Percentiles rank a stretch among this genome's conserved stretches.
These are phyloP conservation scores for Oenanthe oenanthe DNA, from an alignment of 2,113 vertebrate genomes.

Conservation along the genomic window DNA sequence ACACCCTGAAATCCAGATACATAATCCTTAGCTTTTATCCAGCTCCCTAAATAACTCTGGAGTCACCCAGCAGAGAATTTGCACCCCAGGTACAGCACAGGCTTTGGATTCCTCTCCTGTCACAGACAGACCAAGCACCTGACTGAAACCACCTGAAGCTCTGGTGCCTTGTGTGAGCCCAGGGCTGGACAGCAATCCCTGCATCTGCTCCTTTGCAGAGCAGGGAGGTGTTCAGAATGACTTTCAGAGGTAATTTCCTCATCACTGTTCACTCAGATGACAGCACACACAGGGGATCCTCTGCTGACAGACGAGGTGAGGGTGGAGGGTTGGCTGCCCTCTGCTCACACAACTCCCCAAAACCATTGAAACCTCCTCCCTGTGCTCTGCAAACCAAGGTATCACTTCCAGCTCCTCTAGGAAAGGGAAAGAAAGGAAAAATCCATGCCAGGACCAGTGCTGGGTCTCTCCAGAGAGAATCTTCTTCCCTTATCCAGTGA, in stretches of 20 bases:
- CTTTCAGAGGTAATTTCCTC: background rate
- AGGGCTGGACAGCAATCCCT: background rate
- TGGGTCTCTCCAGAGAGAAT: background rate
- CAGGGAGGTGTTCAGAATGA: background rate
- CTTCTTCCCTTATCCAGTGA: background rate
- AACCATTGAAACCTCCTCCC: background rate
- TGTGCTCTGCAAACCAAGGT: background rate
- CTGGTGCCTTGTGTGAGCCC: background rate
- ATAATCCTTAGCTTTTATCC: background rate
- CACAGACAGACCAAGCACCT: background rate
- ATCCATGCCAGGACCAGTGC: background rate
- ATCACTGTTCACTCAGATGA: background rate
- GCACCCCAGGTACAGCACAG: background rate
- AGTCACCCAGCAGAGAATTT: background rate
- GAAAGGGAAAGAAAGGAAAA: background rate
- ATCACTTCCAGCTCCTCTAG: background rate
- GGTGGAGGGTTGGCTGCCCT: background rate
- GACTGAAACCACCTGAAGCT: rapidly evolving
- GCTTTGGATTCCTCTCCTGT: background rate
- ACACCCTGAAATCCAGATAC: background rate
- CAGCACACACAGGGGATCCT: background rate
- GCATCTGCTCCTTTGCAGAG: background rate
- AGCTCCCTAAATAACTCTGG: background rate
- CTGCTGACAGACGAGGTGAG: background rate
- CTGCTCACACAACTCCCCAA: background rate